These are phyloP conservation scores for Phenganax marumi DNA, from an alignment of 92 coral and sea anemone species.

Conservation along the genomic window DNA sequence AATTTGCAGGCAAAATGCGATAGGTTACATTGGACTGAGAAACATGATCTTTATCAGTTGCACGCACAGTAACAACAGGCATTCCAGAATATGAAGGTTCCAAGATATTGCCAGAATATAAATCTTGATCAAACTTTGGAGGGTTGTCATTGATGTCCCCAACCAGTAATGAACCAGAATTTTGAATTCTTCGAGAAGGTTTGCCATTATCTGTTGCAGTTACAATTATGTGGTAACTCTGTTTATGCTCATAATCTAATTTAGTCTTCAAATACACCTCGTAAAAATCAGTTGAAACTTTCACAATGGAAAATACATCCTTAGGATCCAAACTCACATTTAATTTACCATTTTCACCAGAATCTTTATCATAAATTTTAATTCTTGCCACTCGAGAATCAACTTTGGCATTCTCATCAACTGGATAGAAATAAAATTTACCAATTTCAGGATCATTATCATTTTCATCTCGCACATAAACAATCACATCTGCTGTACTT, in stretches of 20 bases:
- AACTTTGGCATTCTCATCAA: slow-evolving; percentile 64
- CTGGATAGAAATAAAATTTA: slow-evolving; percentile 52
- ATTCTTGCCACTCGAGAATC: slow-evolving; percentile 68
- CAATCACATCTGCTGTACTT: slow-evolving; percentile 48
- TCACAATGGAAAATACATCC: slow-evolving; percentile 63
- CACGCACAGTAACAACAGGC: slow-evolving; percentile 56
- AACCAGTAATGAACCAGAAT: slow-evolving; percentile 45
- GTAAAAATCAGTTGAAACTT: slow-evolving; percentile 42
- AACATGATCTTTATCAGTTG: slow-evolving; percentile 74
- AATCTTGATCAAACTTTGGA: slow-evolving; percentile 61
- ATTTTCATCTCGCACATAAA: slow-evolving; percentile 82
- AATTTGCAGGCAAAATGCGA: slow-evolving; percentile 54
- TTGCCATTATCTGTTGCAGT: slow-evolving; percentile 81
- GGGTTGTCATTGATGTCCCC: slow-evolving; percentile 86
- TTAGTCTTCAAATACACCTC: slow-evolving; percentile 35
- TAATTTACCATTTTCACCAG: slow-evolving; percentile 67
- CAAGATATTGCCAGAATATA: slow-evolving; percentile 45
- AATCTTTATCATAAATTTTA: slow-evolving; percentile 70
- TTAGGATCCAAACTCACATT: slow-evolving; percentile 61
- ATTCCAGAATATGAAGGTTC: slow-evolving; percentile 70
- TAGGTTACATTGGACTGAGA: slow-evolving; percentile 63
- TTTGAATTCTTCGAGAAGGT: slow-evolving; percentile 51
- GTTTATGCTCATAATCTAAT: slow-evolving; percentile 62
- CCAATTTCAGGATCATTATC: slow-evolving; percentile 77
- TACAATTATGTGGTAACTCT: slow-evolving; percentile 64